These are phyloP conservation scores for Saccopteryx bilineata DNA, from an alignment of 2,113 vertebrate genomes.

Conservation along the genomic window DNA sequence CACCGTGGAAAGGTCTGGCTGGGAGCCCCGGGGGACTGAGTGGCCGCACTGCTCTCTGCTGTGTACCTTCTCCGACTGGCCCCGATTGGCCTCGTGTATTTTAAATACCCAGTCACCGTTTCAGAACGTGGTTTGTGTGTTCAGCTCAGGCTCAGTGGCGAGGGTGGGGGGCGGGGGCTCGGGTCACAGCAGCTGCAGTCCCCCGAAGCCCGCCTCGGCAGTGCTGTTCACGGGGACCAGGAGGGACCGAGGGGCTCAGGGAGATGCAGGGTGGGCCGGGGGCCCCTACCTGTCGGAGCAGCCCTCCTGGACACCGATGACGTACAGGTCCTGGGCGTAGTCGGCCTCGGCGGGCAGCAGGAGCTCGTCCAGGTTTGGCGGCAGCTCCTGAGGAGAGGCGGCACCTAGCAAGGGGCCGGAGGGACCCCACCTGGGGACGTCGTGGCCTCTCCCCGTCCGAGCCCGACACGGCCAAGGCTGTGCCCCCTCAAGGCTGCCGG, in stretches of 20 bases:
- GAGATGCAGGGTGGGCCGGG: accelerated
- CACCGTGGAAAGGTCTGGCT: accelerated
- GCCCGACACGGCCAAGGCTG: neutral
- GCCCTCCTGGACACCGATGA: constrained; percentile 97
- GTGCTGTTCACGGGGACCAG: accelerated
- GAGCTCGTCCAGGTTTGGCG: constrained; percentile 94
- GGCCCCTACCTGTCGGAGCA: constrained; percentile 94
- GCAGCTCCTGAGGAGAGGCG: constrained; percentile 90
- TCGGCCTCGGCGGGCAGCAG: constrained; percentile 95
- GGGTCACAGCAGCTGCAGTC: neutral
- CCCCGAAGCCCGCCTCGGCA: accelerated
- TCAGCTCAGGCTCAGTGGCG: accelerated
- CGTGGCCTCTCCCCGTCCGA: accelerated
- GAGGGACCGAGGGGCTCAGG: accelerated
- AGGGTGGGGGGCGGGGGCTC: neutral
- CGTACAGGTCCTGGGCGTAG: constrained; percentile 96
- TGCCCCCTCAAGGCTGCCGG: neutral
- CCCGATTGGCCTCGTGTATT: accelerated
- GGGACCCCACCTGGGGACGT: neutral
- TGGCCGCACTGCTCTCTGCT: neutral
- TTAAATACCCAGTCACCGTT: accelerated
- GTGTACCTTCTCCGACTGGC: no score
- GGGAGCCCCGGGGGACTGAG: neutral
- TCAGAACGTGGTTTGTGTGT: accelerated
- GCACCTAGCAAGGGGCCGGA: accelerated